These are phyloP conservation scores for Notechis scutatus DNA, from an alignment of 2,113 vertebrate species.

Conservation along the genomic window DNA sequence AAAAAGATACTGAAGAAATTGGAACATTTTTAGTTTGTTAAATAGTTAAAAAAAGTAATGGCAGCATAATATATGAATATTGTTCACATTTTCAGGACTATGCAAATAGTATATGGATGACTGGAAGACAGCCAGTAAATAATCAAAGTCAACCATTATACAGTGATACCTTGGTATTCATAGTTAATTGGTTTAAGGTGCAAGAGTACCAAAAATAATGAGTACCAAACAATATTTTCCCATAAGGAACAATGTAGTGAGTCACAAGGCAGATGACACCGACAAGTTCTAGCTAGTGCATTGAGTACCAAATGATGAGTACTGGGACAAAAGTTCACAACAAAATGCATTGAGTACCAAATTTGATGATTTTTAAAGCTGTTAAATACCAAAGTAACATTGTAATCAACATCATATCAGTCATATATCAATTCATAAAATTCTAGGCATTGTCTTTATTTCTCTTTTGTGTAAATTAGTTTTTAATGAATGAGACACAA, in stretches of 20 bases:
- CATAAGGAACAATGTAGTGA: neutral
- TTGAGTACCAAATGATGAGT: neutral
- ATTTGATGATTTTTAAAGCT: neutral
- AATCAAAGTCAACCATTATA: neutral
- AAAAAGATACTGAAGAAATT: neutral
- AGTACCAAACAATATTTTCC: neutral
- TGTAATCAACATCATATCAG: neutral
- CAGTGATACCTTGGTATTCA: neutral
- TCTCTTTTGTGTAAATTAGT: neutral
- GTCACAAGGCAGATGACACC: neutral
- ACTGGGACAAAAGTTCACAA: neutral
- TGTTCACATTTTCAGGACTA: neutral
- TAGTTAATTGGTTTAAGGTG: neutral
- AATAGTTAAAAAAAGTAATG: neutral
- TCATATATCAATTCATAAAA: neutral
- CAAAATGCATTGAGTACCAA: neutral
- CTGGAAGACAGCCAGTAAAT: neutral
- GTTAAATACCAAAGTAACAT: neutral
- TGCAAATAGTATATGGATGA: neutral
- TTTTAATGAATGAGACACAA: neutral
- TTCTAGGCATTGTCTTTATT: neutral
- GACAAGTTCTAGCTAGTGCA: neutral
- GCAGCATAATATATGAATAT: neutral
- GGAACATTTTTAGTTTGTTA: neutral
- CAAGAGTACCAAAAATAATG: neutral